Conservation (phyloP, 1,140 invertebrate species). For the Triops longicaudatus region DNA sequence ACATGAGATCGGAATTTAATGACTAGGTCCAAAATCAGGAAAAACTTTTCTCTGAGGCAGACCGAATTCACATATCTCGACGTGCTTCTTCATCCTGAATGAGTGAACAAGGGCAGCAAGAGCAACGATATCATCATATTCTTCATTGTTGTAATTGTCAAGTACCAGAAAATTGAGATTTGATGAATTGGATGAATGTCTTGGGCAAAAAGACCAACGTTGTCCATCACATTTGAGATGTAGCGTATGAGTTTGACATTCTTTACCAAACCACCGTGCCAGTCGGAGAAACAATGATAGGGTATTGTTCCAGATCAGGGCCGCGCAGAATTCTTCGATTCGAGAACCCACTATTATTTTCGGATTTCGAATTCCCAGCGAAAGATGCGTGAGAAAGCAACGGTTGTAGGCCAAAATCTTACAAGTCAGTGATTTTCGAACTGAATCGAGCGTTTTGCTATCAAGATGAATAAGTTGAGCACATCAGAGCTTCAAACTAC, state of each 20-base stretch:
- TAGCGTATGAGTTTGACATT: not conserved
- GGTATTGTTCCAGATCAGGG: not conserved
- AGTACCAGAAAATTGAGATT: not conserved
- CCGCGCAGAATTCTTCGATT: not conserved
- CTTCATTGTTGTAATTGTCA: no score
- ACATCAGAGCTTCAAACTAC: no score
- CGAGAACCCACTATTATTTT: not conserved
- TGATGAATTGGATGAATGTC: not conserved
- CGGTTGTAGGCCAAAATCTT: no score
- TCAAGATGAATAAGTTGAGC: no score
- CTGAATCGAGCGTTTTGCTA: no score
- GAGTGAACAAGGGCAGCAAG: no score
- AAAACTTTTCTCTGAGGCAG: not conserved
- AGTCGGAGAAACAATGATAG: slow-evolving; percentile 2
- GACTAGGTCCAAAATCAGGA: not conserved
- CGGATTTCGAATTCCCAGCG: not conserved
- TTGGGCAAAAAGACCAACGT: not conserved
- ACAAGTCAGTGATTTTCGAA: no score
- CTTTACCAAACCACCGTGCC: not conserved
- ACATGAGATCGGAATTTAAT: not conserved
- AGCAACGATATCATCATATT: no score
- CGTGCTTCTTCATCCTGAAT: no score
- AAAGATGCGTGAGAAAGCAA: not conserved
- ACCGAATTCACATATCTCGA: no score
- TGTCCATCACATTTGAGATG: not conserved